Percentiles rank a stretch among this genome's conserved stretches.
These are phyloP conservation scores for Varanus komodoensis DNA, from an alignment of 2,113 vertebrate genomes.

Conservation along the genomic window DNA sequence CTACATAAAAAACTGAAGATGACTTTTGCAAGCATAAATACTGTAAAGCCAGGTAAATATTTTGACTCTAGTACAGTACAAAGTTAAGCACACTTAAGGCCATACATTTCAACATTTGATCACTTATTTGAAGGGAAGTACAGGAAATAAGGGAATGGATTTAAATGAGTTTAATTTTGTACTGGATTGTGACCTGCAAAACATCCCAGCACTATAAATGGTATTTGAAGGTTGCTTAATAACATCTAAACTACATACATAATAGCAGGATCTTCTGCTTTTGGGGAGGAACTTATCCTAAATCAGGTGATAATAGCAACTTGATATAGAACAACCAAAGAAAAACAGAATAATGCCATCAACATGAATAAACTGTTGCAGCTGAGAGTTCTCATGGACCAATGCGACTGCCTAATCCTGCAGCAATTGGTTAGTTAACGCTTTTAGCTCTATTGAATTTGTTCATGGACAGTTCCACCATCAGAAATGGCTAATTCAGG, in stretches of 20 bases:
- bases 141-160: not conserved
- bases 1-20: not conserved
- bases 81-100: not conserved
- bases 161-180: not conserved
- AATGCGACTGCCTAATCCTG: not conserved
- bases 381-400: not conserved
- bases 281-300: not conserved
- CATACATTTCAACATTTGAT: not conserved
- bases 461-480: not conserved
- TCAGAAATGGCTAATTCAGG: not conserved
- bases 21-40: not conserved
- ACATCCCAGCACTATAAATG: not conserved
- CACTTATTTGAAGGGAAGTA: not conserved
- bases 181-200: not conserved
- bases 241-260: not conserved
- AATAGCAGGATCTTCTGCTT: not conserved
- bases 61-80: not conserved
- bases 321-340: not conserved
- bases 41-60: not conserved
- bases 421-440: not conserved
- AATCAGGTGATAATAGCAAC: not conserved
- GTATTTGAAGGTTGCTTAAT: not conserved
- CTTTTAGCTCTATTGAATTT: constrained; percentile 7
- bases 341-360: not conserved
- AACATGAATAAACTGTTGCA: not conserved